These are phyloP conservation scores for Disparrhopalites patrizii DNA, from an alignment of 2,888 invertebrate species.

Conservation along the genomic window DNA sequence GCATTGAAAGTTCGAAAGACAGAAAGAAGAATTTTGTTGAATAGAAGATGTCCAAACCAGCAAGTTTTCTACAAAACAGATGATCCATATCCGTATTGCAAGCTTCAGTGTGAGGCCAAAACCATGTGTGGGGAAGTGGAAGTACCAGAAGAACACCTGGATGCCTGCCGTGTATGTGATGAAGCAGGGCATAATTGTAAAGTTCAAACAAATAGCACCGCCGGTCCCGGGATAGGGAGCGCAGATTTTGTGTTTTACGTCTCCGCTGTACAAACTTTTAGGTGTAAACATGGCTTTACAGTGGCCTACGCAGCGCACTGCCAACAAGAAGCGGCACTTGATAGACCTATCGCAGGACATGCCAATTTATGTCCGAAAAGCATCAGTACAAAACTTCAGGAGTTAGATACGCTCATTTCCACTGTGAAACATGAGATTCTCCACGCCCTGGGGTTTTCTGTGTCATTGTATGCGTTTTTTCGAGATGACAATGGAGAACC, in stretches of 20 bases:
- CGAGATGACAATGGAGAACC: slow-evolving; percentile 87
- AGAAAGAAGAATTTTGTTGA: slow-evolving; percentile 76
- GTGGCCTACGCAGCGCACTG: slow-evolving; percentile 95
- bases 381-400: slow-evolving; percentile 84
- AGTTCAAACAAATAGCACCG: slow-evolving; percentile 48
- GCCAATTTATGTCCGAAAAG: slow-evolving; percentile 96
- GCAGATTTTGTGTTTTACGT: slow-evolving; percentile 97
- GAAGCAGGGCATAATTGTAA: slow-evolving; percentile 76
- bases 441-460: slow-evolving; percentile 95
- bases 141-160: slow-evolving; percentile 89
- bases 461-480: slow-evolving; percentile 93
- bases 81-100: slow-evolving; percentile 79
- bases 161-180: slow-evolving; percentile 85
- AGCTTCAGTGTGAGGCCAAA: slow-evolving; percentile 70
- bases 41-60: slow-evolving; percentile 79
- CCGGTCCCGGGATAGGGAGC: slow-evolving; percentile 67
- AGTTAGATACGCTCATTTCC: slow-evolving; percentile 83
- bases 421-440: slow-evolving; percentile 98
- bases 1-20: slow-evolving; percentile 84
- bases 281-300: slow-evolving; percentile 63
- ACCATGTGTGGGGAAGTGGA: slow-evolving; percentile 96
- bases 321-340: slow-evolving; percentile 88
- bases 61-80: slow-evolving; percentile 73
- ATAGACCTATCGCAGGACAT: slow-evolving; percentile 97
- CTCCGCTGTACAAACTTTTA: slow-evolving; percentile 84